Conservation (phyloP, 2,888 invertebrate species). For the Chymomyza amoena region DNA sequence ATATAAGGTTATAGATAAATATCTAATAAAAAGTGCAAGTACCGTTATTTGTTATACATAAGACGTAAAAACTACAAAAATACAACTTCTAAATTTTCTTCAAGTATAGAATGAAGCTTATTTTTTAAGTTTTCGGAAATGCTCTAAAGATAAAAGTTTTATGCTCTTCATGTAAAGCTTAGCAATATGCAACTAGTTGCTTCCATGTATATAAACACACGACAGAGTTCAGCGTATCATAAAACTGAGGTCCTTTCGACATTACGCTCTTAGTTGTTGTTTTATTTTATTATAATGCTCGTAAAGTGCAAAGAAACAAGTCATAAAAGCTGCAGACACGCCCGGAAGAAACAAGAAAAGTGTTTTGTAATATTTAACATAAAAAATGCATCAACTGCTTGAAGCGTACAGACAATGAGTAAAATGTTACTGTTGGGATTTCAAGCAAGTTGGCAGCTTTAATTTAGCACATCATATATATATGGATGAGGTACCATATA, state of each 20-base stretch:
- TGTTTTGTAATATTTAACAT: conserved; percentile 52
- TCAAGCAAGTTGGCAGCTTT: conserved; percentile 8
- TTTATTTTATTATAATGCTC: conserved; percentile 59
- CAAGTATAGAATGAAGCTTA: no score
- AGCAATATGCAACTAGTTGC: background rate
- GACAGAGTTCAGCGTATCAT: conserved; percentile 27
- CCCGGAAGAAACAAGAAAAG: conserved; percentile 20
- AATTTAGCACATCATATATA: conserved; percentile 29
- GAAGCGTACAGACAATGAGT: conserved; percentile 9
- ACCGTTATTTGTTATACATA: no score
- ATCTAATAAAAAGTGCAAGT: no score
- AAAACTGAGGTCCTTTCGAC: background rate
- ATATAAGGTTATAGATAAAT: no score
- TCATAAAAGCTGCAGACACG: conserved; percentile 50
- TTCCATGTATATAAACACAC: background rate
- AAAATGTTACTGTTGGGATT: conserved; percentile 24
- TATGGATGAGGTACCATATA: conserved; percentile 2
- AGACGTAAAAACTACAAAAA: no score
- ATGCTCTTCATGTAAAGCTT: background rate
- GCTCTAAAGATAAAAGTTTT: no score
- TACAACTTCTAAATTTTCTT: no score
- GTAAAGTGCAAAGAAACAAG: conserved; percentile 58
- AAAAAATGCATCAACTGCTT: conserved; percentile 64
- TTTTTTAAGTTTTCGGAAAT: no score
- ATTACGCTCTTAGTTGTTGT: conserved; percentile 5